Percentiles rank a stretch among this genome's conserved stretches.
Evolutionary conservation across 2,797 vertebrate species (phyloP).

Genomic region (Periparus ater): DNA sequence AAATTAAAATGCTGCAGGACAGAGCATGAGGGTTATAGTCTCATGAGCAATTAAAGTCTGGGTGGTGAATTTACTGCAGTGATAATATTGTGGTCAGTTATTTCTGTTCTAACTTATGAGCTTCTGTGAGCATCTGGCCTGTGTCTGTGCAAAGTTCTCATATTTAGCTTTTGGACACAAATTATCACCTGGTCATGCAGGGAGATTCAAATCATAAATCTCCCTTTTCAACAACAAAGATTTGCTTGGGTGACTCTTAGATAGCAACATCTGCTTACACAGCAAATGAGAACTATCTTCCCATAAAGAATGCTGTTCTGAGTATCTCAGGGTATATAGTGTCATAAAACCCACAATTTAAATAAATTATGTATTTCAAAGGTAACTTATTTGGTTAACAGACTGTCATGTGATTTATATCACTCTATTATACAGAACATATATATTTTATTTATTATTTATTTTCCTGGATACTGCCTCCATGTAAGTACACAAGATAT

Average conservation of each 20-base stretch:
- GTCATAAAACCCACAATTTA: neutral
- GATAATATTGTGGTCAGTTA: conserved; percentile 12
- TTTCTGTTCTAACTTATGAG: neutral
- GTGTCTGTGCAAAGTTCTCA: neutral
- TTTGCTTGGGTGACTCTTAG: conserved; percentile 2
- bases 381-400: neutral
- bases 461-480: neutral
- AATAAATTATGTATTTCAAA: neutral
- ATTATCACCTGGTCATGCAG: conserved; percentile 16
- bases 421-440: neutral
- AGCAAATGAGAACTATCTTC: conserved; percentile 14
- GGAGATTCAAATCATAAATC: conserved; percentile 34
- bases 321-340: neutral
- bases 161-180: conserved; percentile 29
- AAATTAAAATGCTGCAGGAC: neutral
- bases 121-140: neutral
- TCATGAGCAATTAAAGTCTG: neutral
- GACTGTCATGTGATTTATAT: neutral
- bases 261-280: conserved; percentile 40
- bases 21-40: neutral
- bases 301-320: neutral
- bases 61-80: conserved; percentile 13
- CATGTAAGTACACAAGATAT: neutral
- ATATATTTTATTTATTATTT: neutral
- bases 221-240: conserved; percentile 29